Base-by-base conservation (phyloP, 2,888 invertebrate species). In the Yponomeuta malinellus region DNA sequence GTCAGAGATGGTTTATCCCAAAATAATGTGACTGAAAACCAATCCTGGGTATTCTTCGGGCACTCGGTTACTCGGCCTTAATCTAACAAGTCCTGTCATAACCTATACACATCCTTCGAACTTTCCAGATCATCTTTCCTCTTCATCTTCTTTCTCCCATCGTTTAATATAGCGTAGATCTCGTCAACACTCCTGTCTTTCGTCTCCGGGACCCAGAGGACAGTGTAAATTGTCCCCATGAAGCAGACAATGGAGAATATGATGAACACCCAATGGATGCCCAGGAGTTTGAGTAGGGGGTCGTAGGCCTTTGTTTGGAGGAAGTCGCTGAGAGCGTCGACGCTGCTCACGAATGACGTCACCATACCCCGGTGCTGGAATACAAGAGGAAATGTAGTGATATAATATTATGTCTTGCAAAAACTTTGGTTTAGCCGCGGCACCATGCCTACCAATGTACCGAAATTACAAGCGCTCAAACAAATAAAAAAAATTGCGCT, bases 261-360 rank as follows among this genome's bases (percentile, higher is more conserved):
- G 33, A 90, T 88, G 81, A 92, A 91, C 10, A 91, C 91, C 91
- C 91, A 92, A 72, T 91, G 91, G 73, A 91, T 91, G 2, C 92
- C 92, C 0, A 92, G 78, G 1, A 90, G 81, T 75, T 91, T 91
- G 3, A 89, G 82, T 0, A 92, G 81, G 0, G 91, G 91, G 73
- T 91, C 90, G 77, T 91, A 92, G 0, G 89, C 89, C 72, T 92
- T 92, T 1, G 89, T 88, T 74, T 92, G 92, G 0, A 90, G 78
- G 79, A 92, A 91, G 79, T 92, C 92, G 72, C 90, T 91, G 70
- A 89, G 83, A 0, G 91, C 90, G 71, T 87, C 88, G 1, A 87
- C 79, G 52, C 86, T 87, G 77, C 90, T 91, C 1, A 90, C 88
- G 74, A 91, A 85, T 0, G 92, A 90, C 0, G 89, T 91, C 10